Percentiles rank a stretch among this genome's conserved stretches.
Evolutionary conservation across 2,797 vertebrate species (phyloP).

Genomic region (Pseudotriccus pelzelni): DNA sequence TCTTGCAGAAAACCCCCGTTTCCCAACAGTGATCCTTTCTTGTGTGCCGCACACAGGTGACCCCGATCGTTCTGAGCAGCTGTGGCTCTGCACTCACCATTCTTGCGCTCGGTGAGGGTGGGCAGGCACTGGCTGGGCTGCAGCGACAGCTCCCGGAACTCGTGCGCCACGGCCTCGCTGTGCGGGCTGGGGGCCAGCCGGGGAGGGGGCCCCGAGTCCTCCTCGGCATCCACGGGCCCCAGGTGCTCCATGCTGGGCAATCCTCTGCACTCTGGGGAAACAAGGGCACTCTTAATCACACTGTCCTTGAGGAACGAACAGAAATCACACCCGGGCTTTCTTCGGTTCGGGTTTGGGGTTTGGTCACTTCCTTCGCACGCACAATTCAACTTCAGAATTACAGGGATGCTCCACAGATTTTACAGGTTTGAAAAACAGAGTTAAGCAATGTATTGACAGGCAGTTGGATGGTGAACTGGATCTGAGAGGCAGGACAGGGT

Average conservation of each 20-base stretch:
- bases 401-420: not conserved
- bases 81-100: slow-evolving; percentile 80
- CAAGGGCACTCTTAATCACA: not conserved
- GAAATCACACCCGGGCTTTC: fast-evolving
- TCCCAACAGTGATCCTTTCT: not conserved
- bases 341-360: fast-evolving
- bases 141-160: slow-evolving; percentile 91
- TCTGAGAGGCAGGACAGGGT: not conserved
- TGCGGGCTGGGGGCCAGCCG: slow-evolving; percentile 91
- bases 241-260: slow-evolving; percentile 84
- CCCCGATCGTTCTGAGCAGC: too few relatives aligned
- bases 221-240: slow-evolving; percentile 76
- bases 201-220: slow-evolving; percentile 79
- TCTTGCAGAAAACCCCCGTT: not conserved
- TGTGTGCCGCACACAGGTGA: not conserved
- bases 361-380: not conserved
- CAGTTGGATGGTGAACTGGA: not conserved
- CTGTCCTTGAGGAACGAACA: not conserved
- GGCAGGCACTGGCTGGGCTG: slow-evolving; percentile 88
- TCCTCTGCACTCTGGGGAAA: not conserved
- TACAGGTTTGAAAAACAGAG: fast-evolving
- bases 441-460: not conserved
- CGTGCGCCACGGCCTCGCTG: slow-evolving; percentile 95
- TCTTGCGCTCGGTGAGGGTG: slow-evolving; percentile 93
- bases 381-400: not conserved